These are phyloP conservation scores for Callorhinus ursinus DNA, from an alignment of 2,113 vertebrate genomes.

Conservation along the genomic window DNA sequence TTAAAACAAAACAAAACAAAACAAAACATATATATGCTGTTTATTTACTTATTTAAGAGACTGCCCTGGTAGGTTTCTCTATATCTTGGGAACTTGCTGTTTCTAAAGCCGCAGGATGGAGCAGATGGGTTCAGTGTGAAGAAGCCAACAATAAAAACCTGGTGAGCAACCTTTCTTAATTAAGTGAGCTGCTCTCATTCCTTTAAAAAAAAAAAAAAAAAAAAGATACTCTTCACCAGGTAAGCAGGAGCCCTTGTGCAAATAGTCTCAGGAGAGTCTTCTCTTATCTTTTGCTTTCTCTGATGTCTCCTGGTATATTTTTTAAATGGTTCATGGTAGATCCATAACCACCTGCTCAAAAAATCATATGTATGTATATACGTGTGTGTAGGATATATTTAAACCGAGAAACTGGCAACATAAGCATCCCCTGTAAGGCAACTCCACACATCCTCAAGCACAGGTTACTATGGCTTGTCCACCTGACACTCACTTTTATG, in stretches of 20 bases:
- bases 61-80: conserved; percentile 91
- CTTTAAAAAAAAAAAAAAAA: background rate
- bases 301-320: conserved; percentile 9
- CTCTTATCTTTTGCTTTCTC: conserved; percentile 12
- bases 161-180: conserved; percentile 86
- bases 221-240: background rate
- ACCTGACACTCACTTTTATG: conserved; percentile 14
- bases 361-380: background rate
- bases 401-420: conserved; percentile 1
- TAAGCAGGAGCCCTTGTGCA: background rate
- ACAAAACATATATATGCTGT: conserved; percentile 91
- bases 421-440: background rate
- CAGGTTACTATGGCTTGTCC: background rate
- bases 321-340: background rate
- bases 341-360: background rate
- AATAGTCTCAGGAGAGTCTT: background rate
- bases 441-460: background rate
- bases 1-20: conserved; percentile 59
- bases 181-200: conserved; percentile 75
- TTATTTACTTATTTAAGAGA: conserved; percentile 99
- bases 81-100: conserved; percentile 90
- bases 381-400: background rate
- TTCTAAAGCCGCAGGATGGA: conserved; percentile 91
- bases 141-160: conserved; percentile 91
- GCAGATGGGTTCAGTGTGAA: conserved; percentile 88